phyloP scores from a whole-genome alignment of 2,888 invertebrate species.

The Trilocha varians region DNA sequence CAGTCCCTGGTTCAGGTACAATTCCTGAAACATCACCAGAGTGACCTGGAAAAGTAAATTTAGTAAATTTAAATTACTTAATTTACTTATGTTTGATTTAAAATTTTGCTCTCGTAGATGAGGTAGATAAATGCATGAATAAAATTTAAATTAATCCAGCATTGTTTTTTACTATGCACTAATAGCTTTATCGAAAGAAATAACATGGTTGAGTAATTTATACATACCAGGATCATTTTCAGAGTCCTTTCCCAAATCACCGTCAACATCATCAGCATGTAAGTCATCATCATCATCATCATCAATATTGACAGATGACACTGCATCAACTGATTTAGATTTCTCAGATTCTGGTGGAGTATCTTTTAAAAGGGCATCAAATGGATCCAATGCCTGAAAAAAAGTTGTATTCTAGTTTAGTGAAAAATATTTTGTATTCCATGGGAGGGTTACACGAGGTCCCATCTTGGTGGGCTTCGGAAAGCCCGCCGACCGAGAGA shows the following conservation, averaged over 20 bases:
- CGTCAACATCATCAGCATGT: constrained; percentile 29
- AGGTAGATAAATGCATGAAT: no score
- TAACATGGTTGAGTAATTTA: no score
- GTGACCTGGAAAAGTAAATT: constrained; percentile 3
- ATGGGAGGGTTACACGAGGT: no score
- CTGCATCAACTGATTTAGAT: constrained; percentile 23
- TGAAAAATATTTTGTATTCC: no score
- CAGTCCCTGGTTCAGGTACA: constrained; percentile 74
- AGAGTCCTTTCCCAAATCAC: constrained; percentile 25
- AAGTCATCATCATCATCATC: constrained; percentile 52
- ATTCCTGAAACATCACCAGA: constrained; percentile 22
- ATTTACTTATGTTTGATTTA: no score
- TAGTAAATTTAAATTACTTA: not conserved
- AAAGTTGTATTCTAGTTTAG: not conserved
- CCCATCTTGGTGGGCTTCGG: no score
- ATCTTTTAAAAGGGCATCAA: constrained; percentile 61
- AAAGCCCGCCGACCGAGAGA: no score
- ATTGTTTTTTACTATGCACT: no score
- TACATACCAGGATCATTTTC: constrained; percentile 37
- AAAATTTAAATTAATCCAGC: no score
- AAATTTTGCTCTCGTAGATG: no score
- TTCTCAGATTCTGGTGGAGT: constrained; percentile 23
- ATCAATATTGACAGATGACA: constrained; percentile 26
- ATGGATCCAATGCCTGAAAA: constrained; percentile 58
- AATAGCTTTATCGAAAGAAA: no score